Evolutionary conservation across 1,140 invertebrate genomes (phyloP).

Genomic region (Frieseomelitta varia): DNA sequence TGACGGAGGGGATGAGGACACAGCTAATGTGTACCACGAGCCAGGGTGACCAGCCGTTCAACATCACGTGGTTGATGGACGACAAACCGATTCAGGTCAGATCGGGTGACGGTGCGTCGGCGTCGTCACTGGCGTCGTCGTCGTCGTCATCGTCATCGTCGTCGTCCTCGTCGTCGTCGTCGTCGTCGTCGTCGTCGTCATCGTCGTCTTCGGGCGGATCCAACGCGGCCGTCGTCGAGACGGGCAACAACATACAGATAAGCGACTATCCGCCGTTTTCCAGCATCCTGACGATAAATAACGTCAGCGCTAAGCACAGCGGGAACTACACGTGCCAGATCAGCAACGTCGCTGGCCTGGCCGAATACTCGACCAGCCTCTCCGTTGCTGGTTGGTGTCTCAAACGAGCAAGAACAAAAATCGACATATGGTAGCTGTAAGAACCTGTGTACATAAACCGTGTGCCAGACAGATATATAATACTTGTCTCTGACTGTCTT

Average conservation of each 20-base stretch:
- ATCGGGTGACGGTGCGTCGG: conserved; percentile 62
- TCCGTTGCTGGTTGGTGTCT: conserved; percentile 83
- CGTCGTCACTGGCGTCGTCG: conserved; percentile 49
- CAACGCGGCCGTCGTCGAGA: conserved; percentile 56
- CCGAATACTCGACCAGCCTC: conserved; percentile 84
- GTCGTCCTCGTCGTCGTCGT: conserved; percentile 58
- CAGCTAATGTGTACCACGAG: conserved; percentile 86
- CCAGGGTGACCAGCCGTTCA: conserved; percentile 84
- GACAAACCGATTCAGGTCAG: conserved; percentile 75
- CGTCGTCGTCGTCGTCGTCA: too few species aligned
- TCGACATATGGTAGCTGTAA: conserved; percentile 64
- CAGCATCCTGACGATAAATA: conserved; percentile 85
- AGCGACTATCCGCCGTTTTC: conserved; percentile 82
- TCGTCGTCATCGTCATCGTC: conserved; percentile 50
- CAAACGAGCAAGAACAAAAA: conserved; percentile 58
- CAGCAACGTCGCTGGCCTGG: conserved; percentile 84
- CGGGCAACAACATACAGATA: conserved; percentile 78
- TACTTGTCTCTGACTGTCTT: conserved; percentile 28
- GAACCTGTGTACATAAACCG: conserved; percentile 67
- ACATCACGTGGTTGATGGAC: conserved; percentile 85
- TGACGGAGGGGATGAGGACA: conserved; percentile 85
- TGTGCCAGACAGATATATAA: conserved; percentile 24
- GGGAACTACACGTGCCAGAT: conserved; percentile 87
- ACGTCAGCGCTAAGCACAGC: conserved; percentile 84
- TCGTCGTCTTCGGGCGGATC: conserved; percentile 44